A percentile compares a stretch with the other conserved stretches of the same genome.
phyloP scores from a whole-genome alignment of 30 jellyfish, hydroid and myxozoan genomes.

The Turritopsis dohrnii region DNA sequence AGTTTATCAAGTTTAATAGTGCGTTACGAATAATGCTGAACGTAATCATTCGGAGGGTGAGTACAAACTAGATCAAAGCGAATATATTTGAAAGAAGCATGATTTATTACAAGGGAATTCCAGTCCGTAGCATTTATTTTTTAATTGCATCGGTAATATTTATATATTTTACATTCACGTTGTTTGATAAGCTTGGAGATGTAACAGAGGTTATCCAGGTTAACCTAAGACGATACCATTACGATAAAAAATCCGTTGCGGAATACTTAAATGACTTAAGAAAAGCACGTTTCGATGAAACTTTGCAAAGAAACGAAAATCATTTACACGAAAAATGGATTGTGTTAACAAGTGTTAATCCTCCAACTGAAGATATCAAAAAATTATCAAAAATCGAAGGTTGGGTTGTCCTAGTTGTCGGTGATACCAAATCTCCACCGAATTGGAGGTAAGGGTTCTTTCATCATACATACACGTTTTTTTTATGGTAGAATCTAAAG shows the following conservation, averaged over 20 bases:
- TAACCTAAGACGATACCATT: no score
- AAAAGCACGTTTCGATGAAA: neutral
- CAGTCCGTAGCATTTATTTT: neutral
- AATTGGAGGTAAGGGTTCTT: slow-evolving; percentile 60
- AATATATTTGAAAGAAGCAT: neutral
- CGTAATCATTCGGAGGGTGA: no score
- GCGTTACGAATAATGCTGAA: no score
- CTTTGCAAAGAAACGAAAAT: neutral
- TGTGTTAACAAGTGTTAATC: slow-evolving; percentile 61
- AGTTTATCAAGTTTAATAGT: no score
- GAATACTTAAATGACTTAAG: neutral
- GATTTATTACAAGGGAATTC: neutral
- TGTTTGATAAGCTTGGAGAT: neutral
- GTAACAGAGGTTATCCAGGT: neutral
- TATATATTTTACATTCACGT: neutral
- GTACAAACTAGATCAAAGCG: no score
- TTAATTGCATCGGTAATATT: neutral
- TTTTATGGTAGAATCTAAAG: no score
- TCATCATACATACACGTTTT: neutral
- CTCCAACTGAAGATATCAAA: slow-evolving; percentile 78
- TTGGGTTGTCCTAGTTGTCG: slow-evolving; percentile 78
- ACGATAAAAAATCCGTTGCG: neutral
- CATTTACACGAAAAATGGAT: slow-evolving; percentile 85
- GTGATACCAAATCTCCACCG: slow-evolving; percentile 77
- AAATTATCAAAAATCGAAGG: slow-evolving; percentile 61